Evolutionary conservation across 2,113 vertebrate genomes (phyloP).

Genomic region (Petrocephalus zakoni): DNA sequence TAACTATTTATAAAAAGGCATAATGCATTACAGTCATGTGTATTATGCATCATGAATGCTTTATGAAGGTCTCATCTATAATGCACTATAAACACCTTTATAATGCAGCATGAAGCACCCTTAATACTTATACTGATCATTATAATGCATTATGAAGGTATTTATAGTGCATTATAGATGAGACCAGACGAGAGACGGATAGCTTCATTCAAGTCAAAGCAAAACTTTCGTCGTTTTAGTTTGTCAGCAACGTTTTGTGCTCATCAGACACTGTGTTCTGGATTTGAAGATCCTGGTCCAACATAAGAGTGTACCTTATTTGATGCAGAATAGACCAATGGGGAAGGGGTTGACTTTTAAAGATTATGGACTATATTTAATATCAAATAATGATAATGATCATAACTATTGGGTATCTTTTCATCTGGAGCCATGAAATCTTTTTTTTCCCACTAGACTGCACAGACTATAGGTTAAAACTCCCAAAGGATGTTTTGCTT

Average conservation of each 20-base stretch:
- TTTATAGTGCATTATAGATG: too few relatives aligned
- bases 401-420: neutral
- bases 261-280: neutral
- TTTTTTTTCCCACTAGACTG: neutral
- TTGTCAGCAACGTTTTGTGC: neutral
- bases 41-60: too few relatives aligned
- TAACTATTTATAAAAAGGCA: too few relatives aligned
- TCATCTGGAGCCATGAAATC: neutral
- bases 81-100: too few relatives aligned
- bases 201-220: neutral
- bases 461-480: neutral
- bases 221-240: neutral
- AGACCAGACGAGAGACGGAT: too few relatives aligned
- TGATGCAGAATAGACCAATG: neutral
- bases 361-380: neutral
- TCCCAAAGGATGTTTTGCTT: neutral
- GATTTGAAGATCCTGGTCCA: neutral
- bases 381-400: neutral
- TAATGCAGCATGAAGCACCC: too few relatives aligned
- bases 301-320: neutral
- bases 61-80: too few relatives aligned
- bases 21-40: too few relatives aligned
- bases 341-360: neutral
- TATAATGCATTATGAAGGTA: too few relatives aligned
- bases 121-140: too few relatives aligned